phyloP scores from a whole-genome alignment of 2,888 invertebrate species.

The Bimastos eiseni region DNA sequence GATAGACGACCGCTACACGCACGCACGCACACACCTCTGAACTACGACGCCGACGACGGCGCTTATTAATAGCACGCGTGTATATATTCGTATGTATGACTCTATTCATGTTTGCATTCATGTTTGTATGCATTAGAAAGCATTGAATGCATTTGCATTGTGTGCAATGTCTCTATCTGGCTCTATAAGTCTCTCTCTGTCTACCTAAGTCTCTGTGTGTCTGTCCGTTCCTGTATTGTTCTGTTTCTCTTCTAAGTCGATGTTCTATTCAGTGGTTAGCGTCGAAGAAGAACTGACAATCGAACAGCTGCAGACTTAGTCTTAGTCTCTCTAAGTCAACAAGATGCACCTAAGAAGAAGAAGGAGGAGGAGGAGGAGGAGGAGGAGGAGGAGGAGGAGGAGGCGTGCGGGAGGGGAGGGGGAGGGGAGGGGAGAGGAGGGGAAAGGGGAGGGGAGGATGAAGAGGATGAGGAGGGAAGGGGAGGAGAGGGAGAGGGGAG shows the following conservation, averaged over 20 bases:
- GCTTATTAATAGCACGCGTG: neutral
- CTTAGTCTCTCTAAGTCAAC: neutral
- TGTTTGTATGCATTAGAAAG: neutral
- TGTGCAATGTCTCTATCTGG: neutral
- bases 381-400: too few species aligned
- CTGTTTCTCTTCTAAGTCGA: neutral
- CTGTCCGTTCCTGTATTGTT: too few species aligned
- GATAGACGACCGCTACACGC: neutral
- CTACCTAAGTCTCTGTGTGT: neutral
- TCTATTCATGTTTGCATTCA: neutral
- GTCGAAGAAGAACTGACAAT: neutral
- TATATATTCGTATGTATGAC: neutral
- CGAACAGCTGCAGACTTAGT: neutral
- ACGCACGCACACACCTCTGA: neutral
- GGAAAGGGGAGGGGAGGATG: too few species aligned
- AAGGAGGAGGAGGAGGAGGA: too few species aligned
- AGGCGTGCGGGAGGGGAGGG: too few species aligned
- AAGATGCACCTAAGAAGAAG: neutral
- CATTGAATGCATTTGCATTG: neutral
- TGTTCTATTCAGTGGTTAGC: neutral
- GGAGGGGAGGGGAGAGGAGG: too few species aligned
- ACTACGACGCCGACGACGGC: neutral
- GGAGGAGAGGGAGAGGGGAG: too few species aligned
- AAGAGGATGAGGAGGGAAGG: too few species aligned
- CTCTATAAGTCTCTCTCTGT: neutral